Conservation (phyloP, 1,140 invertebrate species). For the Bombus sibiricus region DNA sequence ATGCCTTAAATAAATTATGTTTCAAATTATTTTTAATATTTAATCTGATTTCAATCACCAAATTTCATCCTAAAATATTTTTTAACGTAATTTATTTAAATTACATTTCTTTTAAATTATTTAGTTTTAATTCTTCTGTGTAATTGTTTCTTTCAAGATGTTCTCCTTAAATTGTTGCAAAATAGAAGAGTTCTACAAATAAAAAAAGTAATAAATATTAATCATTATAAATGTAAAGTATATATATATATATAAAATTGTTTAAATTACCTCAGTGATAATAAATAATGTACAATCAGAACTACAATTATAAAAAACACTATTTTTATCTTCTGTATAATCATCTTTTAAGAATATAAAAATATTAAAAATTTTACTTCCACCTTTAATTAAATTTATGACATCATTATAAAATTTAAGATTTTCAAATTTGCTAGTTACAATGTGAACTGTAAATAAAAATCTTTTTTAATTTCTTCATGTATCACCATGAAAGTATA, state of each 20-base stretch:
- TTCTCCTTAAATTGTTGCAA: constrained; percentile 40
- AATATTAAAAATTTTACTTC: constrained; percentile 68
- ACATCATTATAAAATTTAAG: constrained; percentile 65
- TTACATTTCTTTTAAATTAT: background rate
- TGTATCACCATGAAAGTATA: background rate
- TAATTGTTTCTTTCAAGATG: background rate
- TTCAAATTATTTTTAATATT: background rate
- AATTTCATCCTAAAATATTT: background rate
- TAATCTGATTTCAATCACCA: background rate
- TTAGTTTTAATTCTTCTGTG: background rate
- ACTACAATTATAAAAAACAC: constrained; percentile 55
- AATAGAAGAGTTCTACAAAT: constrained; percentile 36
- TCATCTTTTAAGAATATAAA: constrained; percentile 54
- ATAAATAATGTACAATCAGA: constrained; percentile 72
- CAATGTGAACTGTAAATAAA: constrained; percentile 73
- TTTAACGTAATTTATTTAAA: background rate
- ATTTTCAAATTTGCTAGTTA: constrained; percentile 58
- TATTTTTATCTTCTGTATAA: constrained; percentile 59
- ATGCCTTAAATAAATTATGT: background rate
- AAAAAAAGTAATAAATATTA: background rate
- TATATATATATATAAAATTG: background rate
- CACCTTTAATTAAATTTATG: constrained; percentile 70
- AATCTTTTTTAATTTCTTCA: constrained; percentile 10
- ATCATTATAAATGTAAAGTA: background rate
- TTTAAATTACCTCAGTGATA: constrained; percentile 58